Conservation (phyloP, 92 coral and sea anemone genomes). For the Phymanthus crucifer region DNA sequence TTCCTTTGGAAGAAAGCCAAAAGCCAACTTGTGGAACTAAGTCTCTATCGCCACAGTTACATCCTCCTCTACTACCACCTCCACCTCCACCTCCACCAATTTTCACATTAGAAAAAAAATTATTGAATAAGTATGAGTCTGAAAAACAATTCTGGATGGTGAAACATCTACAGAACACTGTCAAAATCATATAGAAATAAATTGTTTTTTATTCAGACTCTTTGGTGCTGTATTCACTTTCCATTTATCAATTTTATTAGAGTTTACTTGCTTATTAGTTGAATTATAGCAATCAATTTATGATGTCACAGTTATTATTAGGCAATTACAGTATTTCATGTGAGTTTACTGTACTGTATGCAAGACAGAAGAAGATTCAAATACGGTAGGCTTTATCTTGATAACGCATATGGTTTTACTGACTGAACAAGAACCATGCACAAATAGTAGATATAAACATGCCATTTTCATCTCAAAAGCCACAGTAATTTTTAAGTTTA, state of each 20-base stretch:
- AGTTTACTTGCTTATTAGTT: background rate
- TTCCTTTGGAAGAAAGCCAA: background rate
- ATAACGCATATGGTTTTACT: background rate
- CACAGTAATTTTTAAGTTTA: too few relatives aligned
- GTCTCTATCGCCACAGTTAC: conserved; percentile 1
- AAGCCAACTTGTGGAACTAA: background rate
- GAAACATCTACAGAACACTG: conserved; percentile 38
- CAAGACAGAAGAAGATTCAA: background rate
- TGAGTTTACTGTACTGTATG: background rate
- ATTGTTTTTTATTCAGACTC: conserved; percentile 5
- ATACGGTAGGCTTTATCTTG: background rate
- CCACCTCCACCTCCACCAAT: conserved; percentile 54
- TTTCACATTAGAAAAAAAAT: background rate
- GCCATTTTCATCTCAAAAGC: too few relatives aligned
- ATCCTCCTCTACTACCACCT: conserved; percentile 53
- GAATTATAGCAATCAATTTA: background rate
- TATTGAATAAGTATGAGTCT: conserved; percentile 11
- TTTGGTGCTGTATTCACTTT: conserved; percentile 12
- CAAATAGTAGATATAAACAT: too few relatives aligned
- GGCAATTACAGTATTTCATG: background rate
- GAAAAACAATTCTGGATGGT: conserved; percentile 62
- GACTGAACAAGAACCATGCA: too few relatives aligned
- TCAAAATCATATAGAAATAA: background rate
- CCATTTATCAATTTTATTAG: background rate
- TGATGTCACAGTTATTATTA: conserved; percentile 2